phyloP scores from a whole-genome alignment of 2,113 vertebrate species.

The Hippocampus barbouri region DNA sequence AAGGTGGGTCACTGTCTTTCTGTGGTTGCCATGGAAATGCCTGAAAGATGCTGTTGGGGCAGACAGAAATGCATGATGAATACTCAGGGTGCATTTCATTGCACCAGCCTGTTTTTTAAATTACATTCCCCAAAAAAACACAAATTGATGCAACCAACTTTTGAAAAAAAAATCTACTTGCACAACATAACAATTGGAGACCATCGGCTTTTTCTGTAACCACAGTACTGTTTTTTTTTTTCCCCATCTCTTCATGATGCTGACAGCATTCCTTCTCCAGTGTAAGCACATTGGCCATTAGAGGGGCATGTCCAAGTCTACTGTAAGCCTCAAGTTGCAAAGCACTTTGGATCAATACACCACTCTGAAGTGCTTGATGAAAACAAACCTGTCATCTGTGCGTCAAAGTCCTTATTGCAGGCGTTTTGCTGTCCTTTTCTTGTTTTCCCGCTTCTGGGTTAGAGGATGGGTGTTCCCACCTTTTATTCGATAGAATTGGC shows the following conservation, averaged over 20 bases:
- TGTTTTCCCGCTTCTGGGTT: not conserved
- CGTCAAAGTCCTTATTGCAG: slow-evolving; percentile 8
- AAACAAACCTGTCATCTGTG: slow-evolving; percentile 36
- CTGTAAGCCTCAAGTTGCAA: slow-evolving; percentile 24
- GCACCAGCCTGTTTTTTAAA: not conserved
- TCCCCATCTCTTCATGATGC: slow-evolving; percentile 25
- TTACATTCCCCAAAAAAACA: not conserved
- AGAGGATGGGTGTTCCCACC: not conserved
- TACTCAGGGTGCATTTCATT: not conserved
- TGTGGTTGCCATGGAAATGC: slow-evolving; percentile 64
- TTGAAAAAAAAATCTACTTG: not conserved
- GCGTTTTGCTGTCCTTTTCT: slow-evolving; percentile 1
- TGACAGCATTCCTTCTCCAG: slow-evolving; percentile 12
- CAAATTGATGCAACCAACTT: not conserved
- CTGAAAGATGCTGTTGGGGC: slow-evolving; percentile 24
- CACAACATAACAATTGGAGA: slow-evolving; percentile 3
- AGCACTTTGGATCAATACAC: slow-evolving; percentile 49
- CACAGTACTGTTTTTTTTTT: not conserved
- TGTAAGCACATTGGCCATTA: slow-evolving; percentile 38
- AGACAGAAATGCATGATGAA: slow-evolving; percentile 10
- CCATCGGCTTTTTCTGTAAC: not conserved
- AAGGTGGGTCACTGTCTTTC: slow-evolving; percentile 45
- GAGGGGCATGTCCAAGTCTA: slow-evolving; percentile 36
- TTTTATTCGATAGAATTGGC: slow-evolving; percentile 49
- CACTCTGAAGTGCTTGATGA: slow-evolving; percentile 31